Conservation (phyloP, 2,888 invertebrate genomes). For the Lymantria monacha region DNA sequence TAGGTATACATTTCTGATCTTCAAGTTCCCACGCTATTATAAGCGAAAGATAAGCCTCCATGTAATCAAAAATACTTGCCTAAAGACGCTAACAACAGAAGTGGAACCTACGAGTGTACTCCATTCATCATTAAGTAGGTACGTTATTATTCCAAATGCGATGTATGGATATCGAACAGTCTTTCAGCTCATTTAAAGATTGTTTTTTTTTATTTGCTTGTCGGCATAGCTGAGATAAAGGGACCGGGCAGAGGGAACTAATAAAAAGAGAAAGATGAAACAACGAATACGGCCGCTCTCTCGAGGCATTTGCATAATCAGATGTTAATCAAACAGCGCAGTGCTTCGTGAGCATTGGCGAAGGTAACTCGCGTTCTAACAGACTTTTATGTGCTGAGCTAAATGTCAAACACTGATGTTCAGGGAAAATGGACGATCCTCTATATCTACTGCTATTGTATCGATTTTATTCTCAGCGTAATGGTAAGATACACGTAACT, state of each 20-base stretch:
- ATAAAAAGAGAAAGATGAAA: constrained; percentile 71
- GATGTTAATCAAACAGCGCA: constrained; percentile 78
- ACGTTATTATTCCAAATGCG: constrained; percentile 58
- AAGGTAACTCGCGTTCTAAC: constrained; percentile 9
- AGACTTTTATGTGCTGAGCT: background rate
- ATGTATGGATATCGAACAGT: constrained; percentile 73
- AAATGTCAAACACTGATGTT: background rate
- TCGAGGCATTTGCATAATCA: constrained; percentile 80
- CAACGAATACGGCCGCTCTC: constrained; percentile 76
- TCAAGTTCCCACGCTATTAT: constrained; percentile 54
- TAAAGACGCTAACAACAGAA: constrained; percentile 56
- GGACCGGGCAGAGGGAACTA: constrained; percentile 61
- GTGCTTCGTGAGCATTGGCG: constrained; percentile 41
- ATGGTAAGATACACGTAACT: no score
- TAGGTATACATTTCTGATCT: background rate
- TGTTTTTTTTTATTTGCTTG: constrained; percentile 69
- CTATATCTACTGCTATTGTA: no score
- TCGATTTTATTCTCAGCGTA: no score
- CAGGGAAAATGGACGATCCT: no score
- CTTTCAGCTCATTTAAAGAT: constrained; percentile 74
- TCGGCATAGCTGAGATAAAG: constrained; percentile 77
- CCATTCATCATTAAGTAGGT: constrained; percentile 72
- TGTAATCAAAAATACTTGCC: constrained; percentile 43
- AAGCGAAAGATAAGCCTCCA: constrained; percentile 40
- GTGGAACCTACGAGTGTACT: constrained; percentile 53